These are phyloP conservation scores for Anseranas semipalmata DNA, from an alignment of 2,113 vertebrate species.

Conservation along the genomic window DNA sequence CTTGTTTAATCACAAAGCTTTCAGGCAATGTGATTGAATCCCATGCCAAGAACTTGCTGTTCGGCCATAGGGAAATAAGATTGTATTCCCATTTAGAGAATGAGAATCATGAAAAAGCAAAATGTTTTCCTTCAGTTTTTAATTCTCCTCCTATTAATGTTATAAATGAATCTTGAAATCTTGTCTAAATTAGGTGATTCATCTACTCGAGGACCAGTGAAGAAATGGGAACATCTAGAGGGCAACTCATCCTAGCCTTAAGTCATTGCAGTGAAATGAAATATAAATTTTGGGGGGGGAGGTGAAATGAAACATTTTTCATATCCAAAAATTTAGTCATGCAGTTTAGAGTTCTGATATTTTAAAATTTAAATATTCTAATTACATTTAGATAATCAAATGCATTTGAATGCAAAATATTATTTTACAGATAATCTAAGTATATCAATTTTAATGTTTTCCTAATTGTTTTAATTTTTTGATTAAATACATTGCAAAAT, in stretches of 20 bases:
- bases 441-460: background rate
- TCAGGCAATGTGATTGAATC: background rate
- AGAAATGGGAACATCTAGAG: background rate
- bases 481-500: background rate
- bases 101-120: background rate
- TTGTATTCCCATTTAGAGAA: background rate
- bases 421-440: background rate
- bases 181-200: background rate
- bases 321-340: background rate
- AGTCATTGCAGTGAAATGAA: background rate
- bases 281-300: background rate
- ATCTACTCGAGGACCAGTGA: background rate
- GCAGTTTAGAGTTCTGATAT: background rate
- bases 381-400: background rate
- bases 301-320: background rate
- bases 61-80: background rate
- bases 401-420: background rate
- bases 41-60: background rate
- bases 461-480: background rate
- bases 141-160: background rate
- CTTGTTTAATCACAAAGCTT: background rate
- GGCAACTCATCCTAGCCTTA: background rate
- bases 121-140: background rate
- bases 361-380: background rate
- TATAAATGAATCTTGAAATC: background rate